Base-by-base conservation (phyloP, 2,113 vertebrate genomes). In the Neolamprologus sp. region DNA sequence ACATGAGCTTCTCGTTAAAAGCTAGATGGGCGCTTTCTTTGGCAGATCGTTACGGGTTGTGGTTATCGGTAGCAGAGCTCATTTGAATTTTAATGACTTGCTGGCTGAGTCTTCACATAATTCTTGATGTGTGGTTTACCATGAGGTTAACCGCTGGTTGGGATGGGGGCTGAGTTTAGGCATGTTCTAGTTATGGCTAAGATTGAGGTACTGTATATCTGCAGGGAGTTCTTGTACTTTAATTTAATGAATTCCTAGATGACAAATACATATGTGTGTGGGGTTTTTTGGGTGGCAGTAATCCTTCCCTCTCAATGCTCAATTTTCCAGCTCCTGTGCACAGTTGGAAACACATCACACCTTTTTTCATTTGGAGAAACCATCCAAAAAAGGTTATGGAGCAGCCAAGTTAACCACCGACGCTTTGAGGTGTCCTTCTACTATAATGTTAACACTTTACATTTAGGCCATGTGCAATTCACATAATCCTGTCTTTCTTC, bases 301-400 rank as follows among this genome's bases (percentile, higher is more conserved):
- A 91, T 88, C 63, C 47, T 80, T 49, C 35, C 17, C 85, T 88
- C 81, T 71, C 57, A 37, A 81, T 63, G 54, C 45, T 51, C 81
- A 54, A 80, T 93, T 93, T 90, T 85, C 49, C 85, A 85, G 40
- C 78, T 84, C 54, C 45, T 75, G 75, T 85, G 85, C 87, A 79
- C 87, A 86, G 85, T 80, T 91, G 87, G 86, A 89, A 33, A 68
- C 53, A 78, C 73, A 85, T 85, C 60, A 51, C 86, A 89, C 58
- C 81, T 88, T 91, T 83, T 73, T 73, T 63, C 58, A 71, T 91
- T 87, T 82, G 14, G 31, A 80, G 85, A 87, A 82, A 53, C n/a
- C 35, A 33, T 88, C 55, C 83, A 80, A 37, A 80, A 60, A 42
- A 85, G 81, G 87, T 81, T 86, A 31, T 40, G 23, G 12, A 80